Conservation (phyloP, 2,888 invertebrate genomes). For the Caenorhabditis japonica region DNA sequence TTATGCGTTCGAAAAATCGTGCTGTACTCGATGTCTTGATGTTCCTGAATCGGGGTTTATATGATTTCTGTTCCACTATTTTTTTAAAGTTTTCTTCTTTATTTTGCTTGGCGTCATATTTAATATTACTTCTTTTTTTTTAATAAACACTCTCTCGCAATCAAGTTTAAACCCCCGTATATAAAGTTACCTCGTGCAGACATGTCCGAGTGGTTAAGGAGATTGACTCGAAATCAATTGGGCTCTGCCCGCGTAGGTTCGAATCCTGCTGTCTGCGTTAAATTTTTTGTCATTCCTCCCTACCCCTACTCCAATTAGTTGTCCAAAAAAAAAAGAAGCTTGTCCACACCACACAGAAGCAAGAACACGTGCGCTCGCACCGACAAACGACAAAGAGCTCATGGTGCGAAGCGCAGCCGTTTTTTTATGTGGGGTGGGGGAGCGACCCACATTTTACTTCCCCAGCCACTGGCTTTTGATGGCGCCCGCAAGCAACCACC, state of each 20-base stretch:
- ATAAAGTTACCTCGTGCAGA: too few relatives aligned
- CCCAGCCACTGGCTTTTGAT: conserved; percentile 16
- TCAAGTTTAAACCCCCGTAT: too few relatives aligned
- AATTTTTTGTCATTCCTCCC: conserved; percentile 10
- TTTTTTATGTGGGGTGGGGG: conserved; percentile 39
- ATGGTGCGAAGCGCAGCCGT: conserved; percentile 14
- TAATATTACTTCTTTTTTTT: too few relatives aligned
- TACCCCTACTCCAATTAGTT: conserved; percentile 3
- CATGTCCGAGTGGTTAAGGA: conserved; percentile 68
- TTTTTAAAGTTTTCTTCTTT: too few relatives aligned
- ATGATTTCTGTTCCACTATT: too few relatives aligned
- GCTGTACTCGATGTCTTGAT: too few relatives aligned
- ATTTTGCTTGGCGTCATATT: too few relatives aligned
- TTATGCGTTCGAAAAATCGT: too few relatives aligned
- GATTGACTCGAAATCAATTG: conserved; percentile 69
- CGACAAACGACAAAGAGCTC: conserved; percentile 37
- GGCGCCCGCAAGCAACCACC: conserved; percentile 34
- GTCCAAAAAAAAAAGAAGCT: neutral
- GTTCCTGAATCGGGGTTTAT: too few relatives aligned
- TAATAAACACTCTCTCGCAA: too few relatives aligned
- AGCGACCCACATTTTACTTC: conserved; percentile 27
- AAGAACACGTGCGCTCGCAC: conserved; percentile 22
- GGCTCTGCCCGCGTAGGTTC: conserved; percentile 68
- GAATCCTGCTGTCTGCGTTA: conserved; percentile 64
- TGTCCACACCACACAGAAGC: too few relatives aligned